A percentile compares a stretch with the other conserved stretches of the same genome.
These are phyloP conservation scores for Pleuronectes platessa DNA, from an alignment of 2,113 vertebrate genomes.

Conservation along the genomic window DNA sequence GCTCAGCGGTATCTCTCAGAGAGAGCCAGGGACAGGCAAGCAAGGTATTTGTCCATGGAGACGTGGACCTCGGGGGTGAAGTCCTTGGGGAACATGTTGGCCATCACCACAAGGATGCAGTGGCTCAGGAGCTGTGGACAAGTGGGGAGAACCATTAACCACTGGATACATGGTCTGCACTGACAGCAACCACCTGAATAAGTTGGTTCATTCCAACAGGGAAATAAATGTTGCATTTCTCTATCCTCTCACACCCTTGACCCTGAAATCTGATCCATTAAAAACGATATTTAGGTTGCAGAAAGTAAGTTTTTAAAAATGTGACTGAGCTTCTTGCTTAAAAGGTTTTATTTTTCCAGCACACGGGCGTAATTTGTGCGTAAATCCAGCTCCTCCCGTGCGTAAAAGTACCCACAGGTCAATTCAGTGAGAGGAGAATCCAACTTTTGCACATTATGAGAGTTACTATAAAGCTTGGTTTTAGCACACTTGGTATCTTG, in stretches of 20 bases:
- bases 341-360: no score
- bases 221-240: neutral
- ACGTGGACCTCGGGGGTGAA: constrained; percentile 77
- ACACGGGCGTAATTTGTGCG: neutral
- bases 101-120: constrained; percentile 70
- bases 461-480: neutral
- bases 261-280: neutral
- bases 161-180: neutral
- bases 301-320: neutral
- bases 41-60: constrained; percentile 77
- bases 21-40: constrained; percentile 50
- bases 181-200: no score
- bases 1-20: constrained; percentile 78
- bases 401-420: neutral
- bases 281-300: neutral
- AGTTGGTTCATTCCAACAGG: neutral
- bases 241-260: neutral
- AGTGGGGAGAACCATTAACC: neutral
- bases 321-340: no score
- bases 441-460: no score
- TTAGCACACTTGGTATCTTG: neutral
- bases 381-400: neutral
- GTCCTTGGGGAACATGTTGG: constrained; percentile 61
- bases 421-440: neutral
- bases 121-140: constrained; percentile 71